Evolutionary conservation across 1,140 invertebrate genomes (phyloP), one percentile per base, ranked within the genome.

Genomic region (Pollicipes pollicipes): DNA sequence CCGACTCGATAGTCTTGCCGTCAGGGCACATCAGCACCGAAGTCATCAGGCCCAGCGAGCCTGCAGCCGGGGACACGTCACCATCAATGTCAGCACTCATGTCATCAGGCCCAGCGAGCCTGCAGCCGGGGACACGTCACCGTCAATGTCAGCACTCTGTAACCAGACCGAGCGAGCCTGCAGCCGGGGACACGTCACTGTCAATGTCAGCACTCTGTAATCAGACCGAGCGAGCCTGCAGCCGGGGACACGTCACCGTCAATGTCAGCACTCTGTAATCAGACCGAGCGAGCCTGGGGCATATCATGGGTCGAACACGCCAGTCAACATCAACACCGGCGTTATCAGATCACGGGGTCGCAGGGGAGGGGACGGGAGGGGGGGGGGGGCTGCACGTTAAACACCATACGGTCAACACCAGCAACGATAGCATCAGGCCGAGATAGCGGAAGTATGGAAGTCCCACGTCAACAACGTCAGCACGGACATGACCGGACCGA

Each of bases 101-200:
- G 91, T 93, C 92, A 95, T 95, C 83, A 95, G 85, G 66, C 92
- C 92, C 27, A 95, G 81, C 1, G 90, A 93, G 30, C 91, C 86
- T 81, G 37, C 30, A 24, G 30, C 29, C 80, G 90, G 93, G 81
- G 94, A 86, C 37, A 95, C 82, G 45, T 58, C 27, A 95, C 91
- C 74, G 90, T 93, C n/a, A n/a, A n/a, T n/a, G n/a, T n/a, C n/a
- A n/a, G n/a, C n/a, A n/a, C n/a, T n/a, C n/a, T 2, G 91, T 93
- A 91, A 95, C 95, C 83, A 95, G 85, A 66, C 92, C 92, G 27
- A 95, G 81, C 3, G 6, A 24, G 45, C 91, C 86, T 81, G 37
- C 30, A 24, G 30, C 29, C 80, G 90, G 93, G 81, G 94, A 86
- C 37, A 95, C 82, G 45, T 58, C 27, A 95, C 91, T 73, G 90